Evolutionary conservation across 2,888 invertebrate genomes (phyloP), one percentile per base, ranked within the genome.

Genomic region (Esperia sulphurella): DNA sequence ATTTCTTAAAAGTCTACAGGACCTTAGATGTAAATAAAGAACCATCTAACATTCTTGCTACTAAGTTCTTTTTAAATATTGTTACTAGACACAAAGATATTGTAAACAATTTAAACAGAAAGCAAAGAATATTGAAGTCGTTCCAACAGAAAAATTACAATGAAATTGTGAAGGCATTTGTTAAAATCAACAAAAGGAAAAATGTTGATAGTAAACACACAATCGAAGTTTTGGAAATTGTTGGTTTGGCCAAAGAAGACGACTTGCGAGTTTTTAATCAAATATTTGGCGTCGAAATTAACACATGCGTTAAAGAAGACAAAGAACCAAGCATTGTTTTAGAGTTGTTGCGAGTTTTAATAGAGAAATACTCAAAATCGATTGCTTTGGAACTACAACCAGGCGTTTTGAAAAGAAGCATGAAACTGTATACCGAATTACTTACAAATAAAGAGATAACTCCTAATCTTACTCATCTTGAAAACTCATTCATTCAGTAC

Each of bases 131-230:
- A 51, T 68, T 92, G 13, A 78, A 79, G 45, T 82, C 90, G 1
- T 93, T 90, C 58, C 89, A 88, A 61, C 81, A 88, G 49, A 93
- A 92, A 67, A 88, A 92, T 52, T 80, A 90, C 41, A 65, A 65
- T 49, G 81, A 89, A 58, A 69, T 92, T 6, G 67, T 77, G 1
- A 82, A 78, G 61, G 79, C 85, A 0, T 75, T 92, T 35, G 77
- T 80, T 49, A 91, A 91, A 71, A 79, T 90, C 14, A 82, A 77
- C 53, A 82, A 79, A 63, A 72, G 68, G 44, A 80, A 80, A 55
- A 75, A 78, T 58, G 54, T 79, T 0, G 75, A 76, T 45, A 70
- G 75, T 56, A 71, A 73, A 35, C 77, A 77, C 53, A 83, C 86
- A 13, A 71, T 79, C 13, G 79, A 73, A 51, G 83, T 90, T 40